These are phyloP conservation scores for Gymnorhina tibicen DNA, from an alignment of 2,113 vertebrate genomes.

Conservation along the genomic window DNA sequence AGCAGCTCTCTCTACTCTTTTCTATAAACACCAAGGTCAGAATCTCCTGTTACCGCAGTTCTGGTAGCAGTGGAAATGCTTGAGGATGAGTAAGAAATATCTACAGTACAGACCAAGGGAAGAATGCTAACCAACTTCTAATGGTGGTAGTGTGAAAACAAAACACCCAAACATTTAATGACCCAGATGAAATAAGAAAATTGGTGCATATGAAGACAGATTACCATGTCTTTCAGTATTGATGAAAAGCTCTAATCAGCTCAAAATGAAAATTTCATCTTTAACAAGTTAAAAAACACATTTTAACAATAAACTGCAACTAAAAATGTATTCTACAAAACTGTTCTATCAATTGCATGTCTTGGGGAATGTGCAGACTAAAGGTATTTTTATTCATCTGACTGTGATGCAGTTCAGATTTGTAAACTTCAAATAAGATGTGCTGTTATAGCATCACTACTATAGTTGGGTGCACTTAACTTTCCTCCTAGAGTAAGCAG, in stretches of 20 bases:
- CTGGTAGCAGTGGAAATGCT: background rate
- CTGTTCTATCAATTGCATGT: background rate
- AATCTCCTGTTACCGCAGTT: background rate
- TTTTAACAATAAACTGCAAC: background rate
- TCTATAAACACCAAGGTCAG: background rate
- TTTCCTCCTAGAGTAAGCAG: background rate
- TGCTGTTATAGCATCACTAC: background rate
- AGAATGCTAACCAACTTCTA: background rate
- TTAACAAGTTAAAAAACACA: background rate
- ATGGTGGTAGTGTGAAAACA: background rate
- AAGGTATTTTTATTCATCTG: background rate
- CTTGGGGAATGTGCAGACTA: background rate
- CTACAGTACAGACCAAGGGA: background rate
- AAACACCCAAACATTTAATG: background rate
- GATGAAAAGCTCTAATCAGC: background rate
- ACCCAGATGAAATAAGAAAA: background rate
- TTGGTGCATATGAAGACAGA: background rate
- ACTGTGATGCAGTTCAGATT: background rate
- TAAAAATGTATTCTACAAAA: background rate
- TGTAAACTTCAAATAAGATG: background rate
- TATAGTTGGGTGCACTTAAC: background rate
- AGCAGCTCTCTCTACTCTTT: background rate
- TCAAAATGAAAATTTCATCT: background rate
- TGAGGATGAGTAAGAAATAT: background rate
- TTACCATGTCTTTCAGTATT: background rate